Evolutionary conservation across 2,113 vertebrate species (phyloP).

Genomic region (Athene cunicularia): DNA sequence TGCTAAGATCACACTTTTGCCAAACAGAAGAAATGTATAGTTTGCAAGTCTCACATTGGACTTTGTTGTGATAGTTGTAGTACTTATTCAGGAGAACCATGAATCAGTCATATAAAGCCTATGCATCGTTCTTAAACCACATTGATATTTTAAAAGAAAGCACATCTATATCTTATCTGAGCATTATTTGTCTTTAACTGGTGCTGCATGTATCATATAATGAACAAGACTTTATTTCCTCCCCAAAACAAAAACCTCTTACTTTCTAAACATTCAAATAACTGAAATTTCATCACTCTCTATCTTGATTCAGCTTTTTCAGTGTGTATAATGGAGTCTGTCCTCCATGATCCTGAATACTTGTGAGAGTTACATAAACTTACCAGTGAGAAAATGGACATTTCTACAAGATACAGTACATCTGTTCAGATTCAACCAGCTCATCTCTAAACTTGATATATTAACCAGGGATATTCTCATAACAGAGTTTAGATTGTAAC

Average conservation of each 20-base stretch:
- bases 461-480: not conserved
- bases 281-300: not conserved
- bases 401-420: not conserved
- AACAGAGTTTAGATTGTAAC: not conserved
- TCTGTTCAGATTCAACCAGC: not conserved
- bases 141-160: not conserved
- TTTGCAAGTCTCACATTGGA: not conserved
- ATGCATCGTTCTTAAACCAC: not conserved
- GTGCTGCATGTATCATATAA: not conserved
- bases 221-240: not conserved
- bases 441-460: not conserved
- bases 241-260: not conserved
- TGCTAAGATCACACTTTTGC: not conserved
- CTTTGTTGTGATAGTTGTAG: not conserved
- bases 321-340: not conserved
- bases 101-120: not conserved
- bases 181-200: not conserved
- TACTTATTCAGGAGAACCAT: not conserved
- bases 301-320: not conserved
- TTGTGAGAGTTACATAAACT: not conserved
- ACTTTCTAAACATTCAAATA: not conserved
- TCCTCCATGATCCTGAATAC: not conserved
- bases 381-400: not conserved
- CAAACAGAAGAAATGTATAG: not conserved
- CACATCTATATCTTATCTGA: not conserved